phyloP scores from a whole-genome alignment of 2,797 vertebrate species.

The Hirundo rustica region DNA sequence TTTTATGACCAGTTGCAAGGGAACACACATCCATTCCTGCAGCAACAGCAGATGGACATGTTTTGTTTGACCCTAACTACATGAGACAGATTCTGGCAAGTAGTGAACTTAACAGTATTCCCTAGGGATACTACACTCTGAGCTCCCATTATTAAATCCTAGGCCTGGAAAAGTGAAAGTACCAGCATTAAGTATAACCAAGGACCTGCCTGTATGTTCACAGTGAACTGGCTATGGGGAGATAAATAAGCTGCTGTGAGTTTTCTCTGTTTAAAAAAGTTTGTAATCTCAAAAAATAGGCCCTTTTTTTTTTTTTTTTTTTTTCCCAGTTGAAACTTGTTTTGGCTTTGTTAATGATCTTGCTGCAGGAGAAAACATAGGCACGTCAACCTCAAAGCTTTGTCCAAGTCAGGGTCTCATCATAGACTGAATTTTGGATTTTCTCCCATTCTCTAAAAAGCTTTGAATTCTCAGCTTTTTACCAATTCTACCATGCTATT shows the following conservation, averaged over 20 bases:
- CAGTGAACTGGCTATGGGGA: not conserved
- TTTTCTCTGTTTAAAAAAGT: not conserved
- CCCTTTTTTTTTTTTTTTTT: no score
- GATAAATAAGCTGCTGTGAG: not conserved
- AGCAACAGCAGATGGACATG: not conserved
- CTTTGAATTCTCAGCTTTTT: not conserved
- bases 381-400: not conserved
- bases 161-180: not conserved
- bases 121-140: not conserved
- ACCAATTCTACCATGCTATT: not conserved
- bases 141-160: not conserved
- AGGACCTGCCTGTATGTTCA: not conserved
- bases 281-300: not conserved
- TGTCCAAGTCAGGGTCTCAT: not conserved
- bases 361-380: not conserved
- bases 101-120: not conserved
- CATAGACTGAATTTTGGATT: not conserved
- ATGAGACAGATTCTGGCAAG: not conserved
- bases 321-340: no score
- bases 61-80: not conserved
- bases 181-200: not conserved
- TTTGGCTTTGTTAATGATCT: not conserved
- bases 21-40: not conserved
- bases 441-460: not conserved
- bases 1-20: not conserved